Evolutionary conservation across 2,113 vertebrate genomes (phyloP).

Genomic region (Urocolius indicus): DNA sequence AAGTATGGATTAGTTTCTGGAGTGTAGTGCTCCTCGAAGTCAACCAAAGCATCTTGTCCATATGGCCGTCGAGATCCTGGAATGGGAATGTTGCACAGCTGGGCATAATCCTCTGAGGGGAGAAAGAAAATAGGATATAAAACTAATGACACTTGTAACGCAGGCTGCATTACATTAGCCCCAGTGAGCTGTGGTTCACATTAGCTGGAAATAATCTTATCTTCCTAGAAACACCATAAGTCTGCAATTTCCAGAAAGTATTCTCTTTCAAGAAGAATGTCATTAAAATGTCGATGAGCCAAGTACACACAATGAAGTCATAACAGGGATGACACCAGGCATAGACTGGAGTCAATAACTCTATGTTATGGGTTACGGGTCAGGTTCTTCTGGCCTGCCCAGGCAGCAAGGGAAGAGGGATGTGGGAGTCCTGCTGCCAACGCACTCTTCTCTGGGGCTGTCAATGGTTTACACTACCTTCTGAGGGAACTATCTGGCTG

Average conservation of each 20-base stretch:
- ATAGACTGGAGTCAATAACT: constrained; percentile 8
- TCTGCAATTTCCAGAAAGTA: constrained; percentile 22
- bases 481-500: neutral
- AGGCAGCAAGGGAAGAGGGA: neutral
- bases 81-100: constrained; percentile 90
- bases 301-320: constrained; percentile 29
- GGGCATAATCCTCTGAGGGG: constrained; percentile 85
- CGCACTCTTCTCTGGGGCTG: neutral
- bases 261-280: constrained; percentile 27
- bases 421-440: neutral
- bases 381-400: neutral
- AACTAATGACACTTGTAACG: constrained; percentile 46
- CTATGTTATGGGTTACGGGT: neutral
- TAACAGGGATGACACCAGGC: neutral
- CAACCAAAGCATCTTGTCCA: constrained; percentile 88
- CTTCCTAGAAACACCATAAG: constrained; percentile 61
- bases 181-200: constrained; percentile 3
- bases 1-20: constrained; percentile 80
- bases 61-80: constrained; percentile 81
- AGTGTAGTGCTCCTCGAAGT: constrained; percentile 80
- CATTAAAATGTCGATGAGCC: constrained; percentile 41
- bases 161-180: constrained; percentile 28
- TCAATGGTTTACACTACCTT: neutral
- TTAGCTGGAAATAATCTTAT: constrained; percentile 54
- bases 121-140: constrained; percentile 43